Base-by-base conservation (phyloP, 2,888 invertebrate species). In the Dorcus hopei region DNA sequence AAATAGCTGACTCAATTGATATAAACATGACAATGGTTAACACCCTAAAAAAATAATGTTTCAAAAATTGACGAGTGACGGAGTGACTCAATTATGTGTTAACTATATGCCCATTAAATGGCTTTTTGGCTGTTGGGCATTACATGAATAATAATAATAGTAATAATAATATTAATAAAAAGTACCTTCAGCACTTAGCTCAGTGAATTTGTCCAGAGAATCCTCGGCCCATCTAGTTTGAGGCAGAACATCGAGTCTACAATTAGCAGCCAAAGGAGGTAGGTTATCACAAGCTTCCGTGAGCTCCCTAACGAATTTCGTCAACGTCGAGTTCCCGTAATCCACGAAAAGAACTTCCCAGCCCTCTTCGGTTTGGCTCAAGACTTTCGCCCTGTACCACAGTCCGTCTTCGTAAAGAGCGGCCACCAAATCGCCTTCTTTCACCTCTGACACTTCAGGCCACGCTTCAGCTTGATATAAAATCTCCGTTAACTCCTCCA, bases 291-390 rank as follows among this genome's bases (percentile, higher is more conserved):
- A 68, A 41, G 82, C 81, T 45, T 80, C 78, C 0, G 86, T 84
- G 11, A 87, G 77, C 43, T 75, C 73, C 48, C 80, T 80, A 57
- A 86, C 79, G 55, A 83, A 81, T 47, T 80, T 80, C 48, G 83
- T 81, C 56, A 79, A 75, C 1, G 84, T 80, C 57, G 82, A 81
- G 64, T 85, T 86, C 1, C 87, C 87, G 63, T 83, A 86, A 72
- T 87, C 87, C 11, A 87, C 79, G 63, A 85, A 86, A 59, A 82
- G 78, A 2, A 86, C 85, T 64, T 80, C 81, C 54, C 78, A 81
- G 4, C 80, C 81, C 0, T 76, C 74, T 14, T 83, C 81, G 51
- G 77, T 77, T 61, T 80, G 80, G 57, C 82, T 81, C 9, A 85
- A 66, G 23, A 86, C 76, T 49, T 78, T 81, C 0, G 83, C 84